Evolutionary conservation across 1,140 invertebrate genomes (phyloP).

Genomic region (Drosophila kurseongensis): DNA sequence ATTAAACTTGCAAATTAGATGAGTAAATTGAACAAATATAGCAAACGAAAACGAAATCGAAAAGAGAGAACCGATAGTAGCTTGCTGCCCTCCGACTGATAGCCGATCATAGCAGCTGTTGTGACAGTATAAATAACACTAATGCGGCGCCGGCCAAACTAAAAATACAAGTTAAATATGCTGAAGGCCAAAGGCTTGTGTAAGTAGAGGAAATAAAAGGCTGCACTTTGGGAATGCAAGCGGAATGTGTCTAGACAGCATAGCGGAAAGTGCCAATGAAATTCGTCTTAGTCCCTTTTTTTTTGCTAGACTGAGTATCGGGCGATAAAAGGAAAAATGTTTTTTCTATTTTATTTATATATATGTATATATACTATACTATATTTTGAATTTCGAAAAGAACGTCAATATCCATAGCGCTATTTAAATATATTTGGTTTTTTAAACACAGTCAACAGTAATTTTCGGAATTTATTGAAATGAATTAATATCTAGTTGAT

Average conservation of each 20-base stretch:
- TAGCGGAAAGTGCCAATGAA: too few species aligned
- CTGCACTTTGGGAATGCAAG: slow-evolving; percentile 23
- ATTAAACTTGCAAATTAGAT: slow-evolving; percentile 77
- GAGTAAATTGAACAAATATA: slow-evolving; percentile 49
- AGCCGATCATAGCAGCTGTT: slow-evolving; percentile 27
- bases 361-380: too few species aligned
- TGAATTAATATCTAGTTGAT: too few species aligned
- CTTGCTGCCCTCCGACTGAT: slow-evolving; percentile 54
- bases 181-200: slow-evolving; percentile 51
- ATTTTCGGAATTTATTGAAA: too few species aligned
- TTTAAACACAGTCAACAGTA: too few species aligned
- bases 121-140: slow-evolving; percentile 25
- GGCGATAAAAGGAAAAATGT: too few species aligned
- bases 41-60: slow-evolving; percentile 50
- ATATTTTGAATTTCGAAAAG: too few species aligned
- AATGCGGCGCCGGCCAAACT: slow-evolving; percentile 23
- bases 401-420: too few species aligned
- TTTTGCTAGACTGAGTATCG: too few species aligned
- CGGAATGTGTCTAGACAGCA: slow-evolving; percentile 27
- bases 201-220: slow-evolving; percentile 17
- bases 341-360: too few species aligned
- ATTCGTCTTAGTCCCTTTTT: too few species aligned
- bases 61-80: slow-evolving; percentile 24
- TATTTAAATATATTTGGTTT: too few species aligned
- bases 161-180: slow-evolving; percentile 7